Evolutionary conservation across 1,140 invertebrate genomes (phyloP).

Genomic region (Aphelenchoides fujianensis): DNA sequence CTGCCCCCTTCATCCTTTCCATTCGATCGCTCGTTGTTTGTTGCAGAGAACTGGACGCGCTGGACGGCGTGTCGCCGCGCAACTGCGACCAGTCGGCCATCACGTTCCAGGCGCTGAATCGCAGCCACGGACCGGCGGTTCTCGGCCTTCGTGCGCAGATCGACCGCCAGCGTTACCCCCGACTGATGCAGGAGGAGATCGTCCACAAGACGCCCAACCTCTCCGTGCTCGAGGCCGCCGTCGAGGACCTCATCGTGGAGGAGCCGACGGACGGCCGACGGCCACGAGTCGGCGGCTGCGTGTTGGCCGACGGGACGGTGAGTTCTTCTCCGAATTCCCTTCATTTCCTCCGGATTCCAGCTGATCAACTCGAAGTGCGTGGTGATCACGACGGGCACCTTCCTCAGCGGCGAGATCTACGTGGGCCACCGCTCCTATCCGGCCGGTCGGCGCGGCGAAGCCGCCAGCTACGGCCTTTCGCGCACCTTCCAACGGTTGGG

Average conservation of each 20-base stretch:
- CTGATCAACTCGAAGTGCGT: constrained; percentile 68
- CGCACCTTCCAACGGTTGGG: too few relatives aligned
- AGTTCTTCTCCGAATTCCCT: not conserved
- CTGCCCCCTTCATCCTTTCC: too few relatives aligned
- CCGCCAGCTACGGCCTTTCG: too few relatives aligned
- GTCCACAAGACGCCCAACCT: constrained; percentile 69
- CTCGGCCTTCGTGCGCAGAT: constrained; percentile 86
- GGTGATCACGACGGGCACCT: constrained; percentile 88
- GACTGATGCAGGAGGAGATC: constrained; percentile 71
- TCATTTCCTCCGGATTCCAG: constrained; percentile 65
- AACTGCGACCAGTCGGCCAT: constrained; percentile 73
- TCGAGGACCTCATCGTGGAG: constrained; percentile 78
- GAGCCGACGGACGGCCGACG: constrained; percentile 64
- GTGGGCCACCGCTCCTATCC: constrained; percentile 75
- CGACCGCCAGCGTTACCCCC: constrained; percentile 78
- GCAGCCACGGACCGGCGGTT: constrained; percentile 78
- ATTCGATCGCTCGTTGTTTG: constrained; percentile 66
- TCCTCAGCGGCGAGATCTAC: constrained; percentile 82
- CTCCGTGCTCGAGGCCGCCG: constrained; percentile 72
- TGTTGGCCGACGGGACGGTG: constrained; percentile 37
- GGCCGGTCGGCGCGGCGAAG: constrained; percentile 82
- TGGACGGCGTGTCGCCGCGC: constrained; percentile 80
- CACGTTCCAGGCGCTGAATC: constrained; percentile 73
- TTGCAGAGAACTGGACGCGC: constrained; percentile 78
- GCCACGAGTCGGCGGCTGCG: constrained; percentile 35